Percentiles rank a stretch among this genome's conserved stretches.
phyloP scores from a whole-genome alignment of 2,113 vertebrate genomes.

The Neodon shergylaensis region DNA sequence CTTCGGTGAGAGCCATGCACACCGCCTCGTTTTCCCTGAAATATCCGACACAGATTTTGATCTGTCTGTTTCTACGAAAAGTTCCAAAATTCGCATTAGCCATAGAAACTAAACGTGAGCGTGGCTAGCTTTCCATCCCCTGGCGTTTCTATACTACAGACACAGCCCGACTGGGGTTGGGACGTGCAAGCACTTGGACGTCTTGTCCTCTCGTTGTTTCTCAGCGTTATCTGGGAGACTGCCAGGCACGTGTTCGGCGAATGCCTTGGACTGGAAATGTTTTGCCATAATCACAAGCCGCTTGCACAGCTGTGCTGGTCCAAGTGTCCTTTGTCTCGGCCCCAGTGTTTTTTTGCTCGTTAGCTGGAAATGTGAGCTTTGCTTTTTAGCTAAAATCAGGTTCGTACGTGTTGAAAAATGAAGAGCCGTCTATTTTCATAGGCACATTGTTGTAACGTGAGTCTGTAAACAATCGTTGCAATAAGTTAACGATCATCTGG shows the following conservation, averaged over 20 bases:
- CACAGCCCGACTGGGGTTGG: conserved; percentile 36
- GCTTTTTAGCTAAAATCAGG: conserved; percentile 81
- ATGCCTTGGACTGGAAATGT: conserved; percentile 81
- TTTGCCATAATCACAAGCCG: conserved; percentile 76
- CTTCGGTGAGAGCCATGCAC: neutral
- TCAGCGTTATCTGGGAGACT: conserved; percentile 77
- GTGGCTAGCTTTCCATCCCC: neutral
- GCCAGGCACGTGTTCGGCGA: conserved; percentile 82
- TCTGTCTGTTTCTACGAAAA: neutral
- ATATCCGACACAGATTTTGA: conserved; percentile 28
- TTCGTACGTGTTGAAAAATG: conserved; percentile 80
- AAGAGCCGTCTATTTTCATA: conserved; percentile 52
- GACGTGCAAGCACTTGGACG: conserved; percentile 56
- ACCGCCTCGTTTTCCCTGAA: neutral
- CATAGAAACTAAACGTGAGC: neutral
- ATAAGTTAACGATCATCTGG: conserved; percentile 70
- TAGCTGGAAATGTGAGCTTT: conserved; percentile 77
- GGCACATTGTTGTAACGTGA: conserved; percentile 74
- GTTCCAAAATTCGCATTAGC: conserved; percentile 23
- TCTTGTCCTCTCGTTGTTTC: conserved; percentile 67
- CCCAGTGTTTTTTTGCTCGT: conserved; percentile 76
- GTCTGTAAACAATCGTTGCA: conserved; percentile 72
- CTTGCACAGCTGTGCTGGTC: conserved; percentile 78
- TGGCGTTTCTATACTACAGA: neutral
- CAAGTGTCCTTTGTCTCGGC: conserved; percentile 79